Evolutionary conservation across 1,140 invertebrate genomes (phyloP), one percentile per base, ranked within the genome.

Genomic region (Bombus fervidus): DNA sequence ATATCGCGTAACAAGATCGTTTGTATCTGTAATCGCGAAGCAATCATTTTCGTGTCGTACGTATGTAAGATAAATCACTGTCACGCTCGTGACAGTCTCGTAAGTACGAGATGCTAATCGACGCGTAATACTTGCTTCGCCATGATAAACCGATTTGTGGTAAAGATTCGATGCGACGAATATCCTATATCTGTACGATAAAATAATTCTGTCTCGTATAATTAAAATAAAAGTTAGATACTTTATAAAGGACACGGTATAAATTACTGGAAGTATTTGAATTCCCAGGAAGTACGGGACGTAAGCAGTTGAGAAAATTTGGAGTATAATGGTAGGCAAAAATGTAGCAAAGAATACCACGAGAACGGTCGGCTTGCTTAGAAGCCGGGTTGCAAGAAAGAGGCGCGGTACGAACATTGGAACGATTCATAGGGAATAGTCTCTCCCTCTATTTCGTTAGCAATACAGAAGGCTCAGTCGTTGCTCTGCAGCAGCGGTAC

Each of bases 401-500:
- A 90, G 88, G 76, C 80, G 53, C 81, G 68, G 72, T 59, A 83
- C 83, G 86, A 86, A 79, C 69, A 83, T 87, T 89, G 75, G 74
- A 89, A 37, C 88, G 87, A 84, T 90, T 89, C 89, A 89, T 87
- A 89, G 85, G 53, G 78, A 89, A 90, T 74, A 86, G 80, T 85
- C 71, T 81, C 82, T 84, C 88, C 83, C 89, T 66, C 78, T 90
- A 86, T 90, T 90, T 90, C 89, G 86, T 88, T 86, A 89, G 84
- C 87, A 89, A 88, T 88, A 88, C 83, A 83, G 74, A 81, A 79
- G 64, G 77, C 72, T 72, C 71, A 73, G 83, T 90, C 89, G 89
- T 90, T 87, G 89, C 89, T 90, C 86, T 90, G 89, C 86, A 90
- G 43, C 89, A 85, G 72, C 69, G 86, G 86, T 71, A 85, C 79